These are phyloP conservation scores for Megalops atlanticus DNA, from an alignment of 2,113 vertebrate species.

Conservation along the genomic window DNA sequence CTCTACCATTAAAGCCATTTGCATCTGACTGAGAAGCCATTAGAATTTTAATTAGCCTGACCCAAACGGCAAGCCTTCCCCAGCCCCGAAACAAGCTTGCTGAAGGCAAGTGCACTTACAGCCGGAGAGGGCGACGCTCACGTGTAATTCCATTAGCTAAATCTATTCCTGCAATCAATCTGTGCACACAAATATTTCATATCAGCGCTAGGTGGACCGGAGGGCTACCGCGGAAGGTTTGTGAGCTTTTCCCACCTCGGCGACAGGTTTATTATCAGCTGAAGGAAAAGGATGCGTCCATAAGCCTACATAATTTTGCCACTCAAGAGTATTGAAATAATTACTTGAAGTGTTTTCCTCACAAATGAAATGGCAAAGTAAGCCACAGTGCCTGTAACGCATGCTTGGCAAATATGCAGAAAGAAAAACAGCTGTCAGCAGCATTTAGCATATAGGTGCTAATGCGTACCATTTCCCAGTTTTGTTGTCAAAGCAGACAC, in stretches of 20 bases:
- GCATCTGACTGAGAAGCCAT: constrained; percentile 76
- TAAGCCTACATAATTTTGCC: constrained; percentile 22
- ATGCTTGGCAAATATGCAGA: constrained; percentile 56
- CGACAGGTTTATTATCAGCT: constrained; percentile 7
- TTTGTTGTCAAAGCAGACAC: constrained; percentile 64
- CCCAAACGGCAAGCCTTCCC: constrained; percentile 65
- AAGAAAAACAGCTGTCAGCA: constrained; percentile 65
- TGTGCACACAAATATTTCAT: constrained; percentile 46
- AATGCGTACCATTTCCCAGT: constrained; percentile 65
- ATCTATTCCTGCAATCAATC: constrained; percentile 44
- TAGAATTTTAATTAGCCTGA: constrained; percentile 79
- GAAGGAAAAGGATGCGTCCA: not conserved
- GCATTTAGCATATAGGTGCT: constrained; percentile 63
- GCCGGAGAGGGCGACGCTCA: constrained; percentile 35
- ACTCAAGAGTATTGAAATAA: not conserved
- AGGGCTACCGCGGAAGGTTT: not conserved
- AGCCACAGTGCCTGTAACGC: constrained; percentile 46
- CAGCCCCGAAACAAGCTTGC: constrained; percentile 48
- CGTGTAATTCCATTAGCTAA: constrained; percentile 53
- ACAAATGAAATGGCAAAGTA: constrained; percentile 35
- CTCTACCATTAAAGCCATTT: constrained; percentile 74
- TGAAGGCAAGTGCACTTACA: constrained; percentile 38
- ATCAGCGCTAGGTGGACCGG: not conserved
- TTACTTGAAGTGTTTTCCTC: constrained; percentile 14
- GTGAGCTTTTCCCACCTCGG: not conserved